Evolutionary conservation across 2,113 vertebrate species (phyloP).

Genomic region (Engraulis encrasicolus): DNA sequence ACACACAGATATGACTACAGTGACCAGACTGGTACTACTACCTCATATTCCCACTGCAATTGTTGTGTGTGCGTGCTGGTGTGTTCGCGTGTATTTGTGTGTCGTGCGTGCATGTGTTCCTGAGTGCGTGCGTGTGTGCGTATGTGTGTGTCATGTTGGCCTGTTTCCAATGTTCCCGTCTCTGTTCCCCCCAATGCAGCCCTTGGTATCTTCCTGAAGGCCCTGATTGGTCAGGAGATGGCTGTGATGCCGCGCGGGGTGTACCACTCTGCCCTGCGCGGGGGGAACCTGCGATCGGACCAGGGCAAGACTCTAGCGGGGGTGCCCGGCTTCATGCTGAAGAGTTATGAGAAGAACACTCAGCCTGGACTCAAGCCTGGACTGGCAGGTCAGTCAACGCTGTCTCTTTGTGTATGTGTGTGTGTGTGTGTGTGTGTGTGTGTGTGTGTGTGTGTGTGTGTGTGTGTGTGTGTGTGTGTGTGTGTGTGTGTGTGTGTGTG

Average conservation of each 20-base stretch:
- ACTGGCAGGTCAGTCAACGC: slow-evolving; percentile 82
- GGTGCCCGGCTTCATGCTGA: slow-evolving; percentile 88
- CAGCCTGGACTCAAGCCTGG: slow-evolving; percentile 94
- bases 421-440: no score
- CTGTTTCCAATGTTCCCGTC: neutral
- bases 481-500: slow-evolving; percentile 17
- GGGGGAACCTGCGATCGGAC: slow-evolving; percentile 73
- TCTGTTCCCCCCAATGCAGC: slow-evolving; percentile 72
- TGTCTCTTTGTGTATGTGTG: no score
- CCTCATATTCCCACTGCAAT: no score
- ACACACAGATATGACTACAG: no score
- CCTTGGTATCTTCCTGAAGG: slow-evolving; percentile 83
- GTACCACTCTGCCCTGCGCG: slow-evolving; percentile 87
- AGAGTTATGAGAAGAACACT: slow-evolving; percentile 92
- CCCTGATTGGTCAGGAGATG: slow-evolving; percentile 93
- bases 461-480: neutral
- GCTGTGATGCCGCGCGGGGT: slow-evolving; percentile 90
- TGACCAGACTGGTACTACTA: no score
- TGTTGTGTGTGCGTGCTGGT: no score
- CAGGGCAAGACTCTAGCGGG: slow-evolving; percentile 87
- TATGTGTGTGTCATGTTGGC: neutral
- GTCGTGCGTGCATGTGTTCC: neutral
- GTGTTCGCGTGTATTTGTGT: neutral
- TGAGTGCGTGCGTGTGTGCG: neutral
- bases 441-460: slow-evolving; percentile 5